A percentile compares a stretch with the other conserved stretches of the same genome.
Conservation (phyloP, 2,113 vertebrate species). For the Arenaria interpres region DNA sequence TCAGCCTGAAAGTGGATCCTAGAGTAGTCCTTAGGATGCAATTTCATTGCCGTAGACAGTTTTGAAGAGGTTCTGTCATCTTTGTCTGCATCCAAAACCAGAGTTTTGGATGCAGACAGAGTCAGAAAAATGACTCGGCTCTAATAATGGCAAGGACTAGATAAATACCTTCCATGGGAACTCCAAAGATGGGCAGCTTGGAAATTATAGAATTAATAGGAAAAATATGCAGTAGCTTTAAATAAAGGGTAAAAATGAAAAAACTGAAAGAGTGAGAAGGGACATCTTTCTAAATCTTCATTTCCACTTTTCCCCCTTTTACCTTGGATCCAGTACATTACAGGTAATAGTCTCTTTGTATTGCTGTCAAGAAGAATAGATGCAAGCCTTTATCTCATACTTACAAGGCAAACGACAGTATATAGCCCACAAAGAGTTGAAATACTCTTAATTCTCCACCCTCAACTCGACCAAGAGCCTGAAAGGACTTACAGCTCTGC, state of each 20-base stretch:
- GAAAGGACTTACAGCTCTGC: slow-evolving; percentile 7
- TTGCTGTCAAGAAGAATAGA: background rate
- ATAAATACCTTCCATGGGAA: background rate
- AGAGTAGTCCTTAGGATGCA: background rate
- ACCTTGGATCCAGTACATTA: background rate
- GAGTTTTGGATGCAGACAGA: background rate
- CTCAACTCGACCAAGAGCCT: slow-evolving; percentile 38
- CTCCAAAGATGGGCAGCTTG: background rate
- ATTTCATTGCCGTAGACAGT: background rate
- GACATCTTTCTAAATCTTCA: background rate
- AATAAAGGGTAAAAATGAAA: background rate
- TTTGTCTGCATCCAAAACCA: background rate
- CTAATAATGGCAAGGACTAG: background rate
- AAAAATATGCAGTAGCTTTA: background rate
- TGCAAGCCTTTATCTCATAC: background rate
- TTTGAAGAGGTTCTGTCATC: background rate
- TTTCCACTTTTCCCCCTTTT: background rate
- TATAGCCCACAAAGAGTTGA: background rate
- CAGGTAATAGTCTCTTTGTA: background rate
- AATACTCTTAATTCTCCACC: slow-evolving; percentile 38
- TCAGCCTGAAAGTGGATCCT: background rate
- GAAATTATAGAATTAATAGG: background rate
- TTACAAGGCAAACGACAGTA: slow-evolving; percentile 1
- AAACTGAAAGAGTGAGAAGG: background rate
- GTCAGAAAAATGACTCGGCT: background rate